These are phyloP conservation scores for Ischnus inquisitorius DNA, from an alignment of 2,888 invertebrate species.

Conservation along the genomic window DNA sequence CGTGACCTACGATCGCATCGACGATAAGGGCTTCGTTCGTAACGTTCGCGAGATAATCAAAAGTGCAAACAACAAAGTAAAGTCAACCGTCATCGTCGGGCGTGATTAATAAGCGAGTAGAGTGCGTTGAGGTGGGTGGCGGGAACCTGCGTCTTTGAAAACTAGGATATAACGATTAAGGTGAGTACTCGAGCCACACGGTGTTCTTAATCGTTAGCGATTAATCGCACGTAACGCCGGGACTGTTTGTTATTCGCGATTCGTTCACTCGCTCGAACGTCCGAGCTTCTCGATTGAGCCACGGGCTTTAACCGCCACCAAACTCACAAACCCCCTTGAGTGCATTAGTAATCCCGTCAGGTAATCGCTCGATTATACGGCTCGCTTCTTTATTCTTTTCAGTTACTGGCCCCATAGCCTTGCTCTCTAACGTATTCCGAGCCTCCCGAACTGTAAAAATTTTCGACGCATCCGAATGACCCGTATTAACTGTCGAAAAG, in stretches of 20 bases:
- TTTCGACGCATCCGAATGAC: neutral
- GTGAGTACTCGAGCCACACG: constrained; percentile 57
- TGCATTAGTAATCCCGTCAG: constrained; percentile 51
- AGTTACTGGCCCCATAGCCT: constrained; percentile 15
- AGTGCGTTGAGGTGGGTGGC: constrained; percentile 45
- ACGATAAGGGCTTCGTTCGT: constrained; percentile 28
- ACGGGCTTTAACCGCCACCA: constrained; percentile 18
- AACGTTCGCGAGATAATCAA: constrained; percentile 47
- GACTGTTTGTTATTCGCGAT: constrained; percentile 68
- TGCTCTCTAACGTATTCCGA: neutral
- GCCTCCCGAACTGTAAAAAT: constrained; percentile 21
- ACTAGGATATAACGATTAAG: constrained; percentile 60
- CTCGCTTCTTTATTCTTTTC: constrained; percentile 45
- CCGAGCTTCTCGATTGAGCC: constrained; percentile 33
- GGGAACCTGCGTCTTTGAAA: constrained; percentile 41
- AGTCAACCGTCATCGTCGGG: constrained; percentile 12
- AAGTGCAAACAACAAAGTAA: constrained; percentile 33
- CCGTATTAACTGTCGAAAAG: neutral
- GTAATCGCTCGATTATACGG: constrained; percentile 55
- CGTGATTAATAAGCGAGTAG: constrained; percentile 65
- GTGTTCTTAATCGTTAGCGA: constrained; percentile 65
- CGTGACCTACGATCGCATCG: constrained; percentile 44
- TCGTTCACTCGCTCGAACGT: constrained; percentile 32
- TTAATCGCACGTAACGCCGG: constrained; percentile 65
- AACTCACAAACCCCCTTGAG: neutral